Percentiles rank a stretch among this genome's conserved stretches.
phyloP scores from a whole-genome alignment of 1,140 invertebrate species.

The Aricia agestis region DNA sequence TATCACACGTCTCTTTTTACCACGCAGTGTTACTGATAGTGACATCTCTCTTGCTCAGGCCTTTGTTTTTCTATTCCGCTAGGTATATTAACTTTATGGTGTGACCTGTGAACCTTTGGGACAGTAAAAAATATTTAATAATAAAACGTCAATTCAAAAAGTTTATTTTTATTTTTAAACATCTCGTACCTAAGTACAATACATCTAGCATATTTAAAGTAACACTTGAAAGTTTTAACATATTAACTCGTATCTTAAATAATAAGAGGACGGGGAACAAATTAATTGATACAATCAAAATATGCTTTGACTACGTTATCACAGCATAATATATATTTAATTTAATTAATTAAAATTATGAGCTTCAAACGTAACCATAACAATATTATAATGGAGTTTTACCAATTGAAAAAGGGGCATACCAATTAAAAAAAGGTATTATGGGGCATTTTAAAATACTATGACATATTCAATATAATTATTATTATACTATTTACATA shows the following conservation, averaged over 20 bases:
- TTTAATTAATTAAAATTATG: background rate
- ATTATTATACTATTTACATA: no score
- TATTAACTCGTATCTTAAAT: background rate
- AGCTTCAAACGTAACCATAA: background rate
- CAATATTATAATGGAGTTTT: no score
- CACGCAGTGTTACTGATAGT: no score
- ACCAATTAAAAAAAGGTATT: no score
- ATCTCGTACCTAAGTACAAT: constrained; percentile 58
- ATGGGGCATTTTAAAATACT: no score
- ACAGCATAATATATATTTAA: background rate
- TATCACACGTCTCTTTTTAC: no score
- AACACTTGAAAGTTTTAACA: constrained; percentile 34
- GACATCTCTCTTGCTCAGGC: no score
- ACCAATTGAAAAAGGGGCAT: no score
- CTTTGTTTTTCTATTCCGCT: no score
- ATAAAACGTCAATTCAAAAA: constrained; percentile 43
- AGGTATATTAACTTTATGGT: no score
- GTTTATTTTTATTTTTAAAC: constrained; percentile 50
- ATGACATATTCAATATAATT: no score
- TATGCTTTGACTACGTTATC: background rate
- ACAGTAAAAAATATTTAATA: background rate
- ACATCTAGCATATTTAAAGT: constrained; percentile 49
- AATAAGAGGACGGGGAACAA: background rate
- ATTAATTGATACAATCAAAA: background rate
- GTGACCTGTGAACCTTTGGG: no score